phyloP scores from a whole-genome alignment of 2,797 vertebrate species.

The Emydoidea blandingii region DNA sequence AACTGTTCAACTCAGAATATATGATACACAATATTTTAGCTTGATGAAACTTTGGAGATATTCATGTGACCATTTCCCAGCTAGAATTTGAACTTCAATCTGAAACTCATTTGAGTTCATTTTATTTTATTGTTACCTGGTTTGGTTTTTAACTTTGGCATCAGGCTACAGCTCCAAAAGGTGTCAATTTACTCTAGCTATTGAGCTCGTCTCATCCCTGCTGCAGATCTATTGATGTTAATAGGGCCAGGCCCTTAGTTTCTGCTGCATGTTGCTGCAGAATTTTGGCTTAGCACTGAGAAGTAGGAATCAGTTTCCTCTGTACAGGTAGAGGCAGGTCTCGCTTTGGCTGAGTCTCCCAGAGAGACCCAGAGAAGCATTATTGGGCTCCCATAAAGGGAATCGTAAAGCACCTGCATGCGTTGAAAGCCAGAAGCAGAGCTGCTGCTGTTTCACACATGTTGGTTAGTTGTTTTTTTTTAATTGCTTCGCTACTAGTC shows the following conservation, averaged over 20 bases:
- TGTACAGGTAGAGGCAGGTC: slow-evolving; percentile 70
- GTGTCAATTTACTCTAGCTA: slow-evolving; percentile 49
- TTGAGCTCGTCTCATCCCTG: slow-evolving; percentile 61
- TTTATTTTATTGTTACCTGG: slow-evolving; percentile 54
- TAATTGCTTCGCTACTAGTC: slow-evolving; percentile 43
- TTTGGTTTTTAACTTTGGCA: slow-evolving; percentile 57
- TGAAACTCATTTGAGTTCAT: slow-evolving; percentile 24
- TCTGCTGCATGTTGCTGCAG: slow-evolving; percentile 64
- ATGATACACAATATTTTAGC: slow-evolving; percentile 18
- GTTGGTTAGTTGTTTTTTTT: neutral
- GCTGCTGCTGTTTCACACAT: slow-evolving; percentile 29
- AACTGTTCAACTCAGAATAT: slow-evolving; percentile 36
- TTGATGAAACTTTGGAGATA: slow-evolving; percentile 8
- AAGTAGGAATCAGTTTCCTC: slow-evolving; percentile 66
- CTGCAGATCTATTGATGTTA: slow-evolving; percentile 74
- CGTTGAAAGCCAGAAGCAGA: slow-evolving; percentile 46
- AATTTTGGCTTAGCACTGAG: slow-evolving; percentile 75
- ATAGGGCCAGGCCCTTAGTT: slow-evolving; percentile 73
- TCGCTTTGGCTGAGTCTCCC: slow-evolving; percentile 60
- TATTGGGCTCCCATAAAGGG: slow-evolving; percentile 22
- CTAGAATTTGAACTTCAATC: slow-evolving; percentile 42
- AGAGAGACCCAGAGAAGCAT: neutral
- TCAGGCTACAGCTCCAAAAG: slow-evolving; percentile 33
- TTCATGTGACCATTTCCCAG: neutral
- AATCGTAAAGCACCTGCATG: slow-evolving; percentile 44